A percentile compares a stretch with the other conserved stretches of the same genome.
These are phyloP conservation scores for Chondrosia reniformis DNA, from an alignment of 37 sponge, comb jelly and placozoan species.

Conservation along the genomic window DNA sequence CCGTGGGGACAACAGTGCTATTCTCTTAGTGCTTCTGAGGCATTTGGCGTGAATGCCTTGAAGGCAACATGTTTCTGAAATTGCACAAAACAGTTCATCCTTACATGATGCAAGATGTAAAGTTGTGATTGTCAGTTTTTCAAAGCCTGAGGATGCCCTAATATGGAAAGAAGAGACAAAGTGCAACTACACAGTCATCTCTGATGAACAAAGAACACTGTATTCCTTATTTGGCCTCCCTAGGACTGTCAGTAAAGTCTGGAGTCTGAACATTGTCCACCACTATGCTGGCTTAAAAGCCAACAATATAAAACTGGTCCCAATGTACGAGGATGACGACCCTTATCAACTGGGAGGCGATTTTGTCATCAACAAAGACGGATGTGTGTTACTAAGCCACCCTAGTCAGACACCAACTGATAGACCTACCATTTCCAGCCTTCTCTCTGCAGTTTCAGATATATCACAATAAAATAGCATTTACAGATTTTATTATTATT, in stretches of 20 bases:
- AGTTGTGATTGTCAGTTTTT: conserved; percentile 7
- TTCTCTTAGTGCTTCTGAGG: conserved; percentile 39
- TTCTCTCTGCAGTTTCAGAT: conserved; percentile 25
- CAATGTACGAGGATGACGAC: conserved; percentile 45
- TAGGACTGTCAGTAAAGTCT: conserved; percentile 28
- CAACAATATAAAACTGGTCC: background rate
- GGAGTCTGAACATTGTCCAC: conserved; percentile 19
- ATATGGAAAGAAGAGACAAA: background rate
- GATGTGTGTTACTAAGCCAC: conserved; percentile 44
- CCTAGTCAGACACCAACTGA: conserved; percentile 33
- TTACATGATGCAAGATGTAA: background rate
- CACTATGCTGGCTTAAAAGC: conserved; percentile 45
- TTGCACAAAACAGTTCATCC: background rate
- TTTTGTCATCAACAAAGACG: conserved; percentile 47
- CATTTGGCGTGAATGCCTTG: conserved; percentile 69
- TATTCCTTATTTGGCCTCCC: conserved; percentile 44
- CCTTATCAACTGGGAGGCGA: conserved; percentile 60
- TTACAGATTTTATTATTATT: no score
- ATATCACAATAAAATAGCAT: no score
- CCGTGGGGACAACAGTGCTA: background rate
- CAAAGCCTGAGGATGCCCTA: background rate
- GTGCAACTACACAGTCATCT: background rate
- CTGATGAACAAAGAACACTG: background rate
- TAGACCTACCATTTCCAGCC: conserved; percentile 38
- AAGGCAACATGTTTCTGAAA: conserved; percentile 32